These are phyloP conservation scores for Meandrina meandrites DNA, from an alignment of 92 coral and sea anemone genomes.

Conservation along the genomic window DNA sequence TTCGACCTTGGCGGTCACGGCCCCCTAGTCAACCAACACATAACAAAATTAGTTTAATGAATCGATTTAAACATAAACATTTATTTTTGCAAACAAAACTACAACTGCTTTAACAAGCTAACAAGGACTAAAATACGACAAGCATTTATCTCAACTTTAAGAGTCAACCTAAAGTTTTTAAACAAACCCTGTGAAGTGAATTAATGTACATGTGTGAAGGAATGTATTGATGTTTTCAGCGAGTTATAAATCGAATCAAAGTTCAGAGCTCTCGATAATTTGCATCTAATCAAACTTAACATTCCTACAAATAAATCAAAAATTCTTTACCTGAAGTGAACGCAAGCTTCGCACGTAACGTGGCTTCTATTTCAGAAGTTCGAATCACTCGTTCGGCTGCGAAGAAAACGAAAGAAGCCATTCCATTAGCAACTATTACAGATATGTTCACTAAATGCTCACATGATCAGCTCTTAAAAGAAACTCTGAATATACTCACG, in stretches of 20 bases:
- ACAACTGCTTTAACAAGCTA: background rate
- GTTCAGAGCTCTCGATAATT: background rate
- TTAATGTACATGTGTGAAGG: background rate
- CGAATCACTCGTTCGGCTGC: constrained; percentile 62
- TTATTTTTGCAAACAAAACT: background rate
- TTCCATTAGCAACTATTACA: constrained; percentile 25
- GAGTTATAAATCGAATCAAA: background rate
- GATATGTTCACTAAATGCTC: constrained; percentile 12
- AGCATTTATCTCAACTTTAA: background rate
- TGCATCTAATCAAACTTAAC: constrained; percentile 1
- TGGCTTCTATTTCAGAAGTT: constrained; percentile 74
- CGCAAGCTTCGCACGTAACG: constrained; percentile 71
- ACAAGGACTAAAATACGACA: background rate
- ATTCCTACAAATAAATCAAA: constrained; percentile 1
- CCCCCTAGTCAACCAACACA: constrained; percentile 65
- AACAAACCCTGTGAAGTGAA: background rate
- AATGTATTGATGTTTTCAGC: background rate
- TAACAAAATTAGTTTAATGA: background rate
- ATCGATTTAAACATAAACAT: constrained; percentile 31
- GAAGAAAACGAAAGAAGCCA: constrained; percentile 11
- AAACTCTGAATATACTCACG: constrained; percentile 53
- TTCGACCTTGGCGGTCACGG: constrained; percentile 84
- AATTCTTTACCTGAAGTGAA: constrained; percentile 69
- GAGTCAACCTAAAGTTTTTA: background rate
- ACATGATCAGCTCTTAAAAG: background rate